phyloP scores from a whole-genome alignment of 1,140 invertebrate species.

The Dreissena rostriformis region DNA sequence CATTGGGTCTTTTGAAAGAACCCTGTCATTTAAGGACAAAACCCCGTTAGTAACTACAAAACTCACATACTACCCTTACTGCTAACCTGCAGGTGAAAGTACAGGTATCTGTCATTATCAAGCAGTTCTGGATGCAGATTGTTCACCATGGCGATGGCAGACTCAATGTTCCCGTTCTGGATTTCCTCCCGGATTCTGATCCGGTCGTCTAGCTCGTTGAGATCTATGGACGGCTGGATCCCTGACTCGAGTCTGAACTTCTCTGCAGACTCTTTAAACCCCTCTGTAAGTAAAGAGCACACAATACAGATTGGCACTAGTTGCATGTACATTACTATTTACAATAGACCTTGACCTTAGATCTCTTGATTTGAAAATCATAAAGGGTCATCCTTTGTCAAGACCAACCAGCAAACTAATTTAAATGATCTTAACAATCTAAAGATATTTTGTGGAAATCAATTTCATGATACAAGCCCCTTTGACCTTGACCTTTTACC shows the following conservation, averaged over 20 bases:
- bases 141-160: constrained; percentile 96
- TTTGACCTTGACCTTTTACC: too few species aligned
- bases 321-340: too few species aligned
- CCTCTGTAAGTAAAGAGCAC: constrained; percentile 86
- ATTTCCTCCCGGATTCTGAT: constrained; percentile 97
- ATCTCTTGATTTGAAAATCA: too few species aligned
- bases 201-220: constrained; percentile 94
- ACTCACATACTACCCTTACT: not conserved
- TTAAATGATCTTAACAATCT: too few species aligned
- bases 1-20: too few species aligned
- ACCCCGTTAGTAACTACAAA: too few species aligned
- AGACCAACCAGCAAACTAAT: too few species aligned
- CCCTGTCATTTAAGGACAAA: too few species aligned
- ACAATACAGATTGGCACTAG: not conserved
- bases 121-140: constrained; percentile 96
- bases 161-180: constrained; percentile 95
- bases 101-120: constrained; percentile 96
- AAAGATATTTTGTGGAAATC: too few species aligned
- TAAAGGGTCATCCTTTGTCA: too few species aligned
- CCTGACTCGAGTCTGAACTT: constrained; percentile 98
- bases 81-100: constrained; percentile 95
- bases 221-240: constrained; percentile 91
- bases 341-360: too few species aligned
- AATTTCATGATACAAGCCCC: too few species aligned
- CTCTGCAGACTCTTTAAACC: constrained; percentile 98